Base-by-base conservation (phyloP, 2,888 invertebrate genomes). In the Zootermopsis nevadensis region DNA sequence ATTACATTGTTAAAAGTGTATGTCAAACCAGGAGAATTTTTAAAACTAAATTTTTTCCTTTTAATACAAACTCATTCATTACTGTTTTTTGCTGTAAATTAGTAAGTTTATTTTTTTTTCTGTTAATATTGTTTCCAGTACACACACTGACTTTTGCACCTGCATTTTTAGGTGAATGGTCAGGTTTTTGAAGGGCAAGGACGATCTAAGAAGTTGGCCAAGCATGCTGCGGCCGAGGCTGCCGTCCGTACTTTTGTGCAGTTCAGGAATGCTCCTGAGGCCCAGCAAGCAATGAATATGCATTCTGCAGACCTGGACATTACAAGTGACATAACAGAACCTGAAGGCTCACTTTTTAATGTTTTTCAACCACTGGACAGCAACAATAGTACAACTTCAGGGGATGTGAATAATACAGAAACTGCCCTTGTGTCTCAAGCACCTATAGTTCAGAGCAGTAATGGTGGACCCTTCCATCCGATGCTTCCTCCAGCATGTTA, bases 191-290 rank as follows among this genome's bases (percentile, higher is more conserved):
- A 92, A 86, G 95, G 94, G 0, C 91, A 91, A 86, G 95, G 95
- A 0, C 91, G 93, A 86, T 95, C 94, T 85, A 95, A 95, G 88
- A 94, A 95, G 84, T 91, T 93, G 87, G 95, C 95, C 0, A 93
- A 95, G 84, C 93, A 94, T 19, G 91, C 93, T 0, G 95, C 94
- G 0, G 95, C 95, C 0, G 92, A 93, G 85, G 89, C 91, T 42
- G 92, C 92, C 4, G 87, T 93, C 27, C 87, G 86, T 53, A 90
- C 88, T 8, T 88, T 89, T 85, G 88, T 91, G 22, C 91, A 91
- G 82, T 91, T 91, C 85, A 88, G 89, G 85, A 91, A 92, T 87
- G 90, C 91, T 60, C 85, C 84, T 0, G 89, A 89, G 84, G 88
- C 89, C 77, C 89, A 89, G 84, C 89, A 88, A 83, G 89, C 89